phyloP scores from a whole-genome alignment of 2,888 invertebrate species.

The Trachelus iudaicus region DNA sequence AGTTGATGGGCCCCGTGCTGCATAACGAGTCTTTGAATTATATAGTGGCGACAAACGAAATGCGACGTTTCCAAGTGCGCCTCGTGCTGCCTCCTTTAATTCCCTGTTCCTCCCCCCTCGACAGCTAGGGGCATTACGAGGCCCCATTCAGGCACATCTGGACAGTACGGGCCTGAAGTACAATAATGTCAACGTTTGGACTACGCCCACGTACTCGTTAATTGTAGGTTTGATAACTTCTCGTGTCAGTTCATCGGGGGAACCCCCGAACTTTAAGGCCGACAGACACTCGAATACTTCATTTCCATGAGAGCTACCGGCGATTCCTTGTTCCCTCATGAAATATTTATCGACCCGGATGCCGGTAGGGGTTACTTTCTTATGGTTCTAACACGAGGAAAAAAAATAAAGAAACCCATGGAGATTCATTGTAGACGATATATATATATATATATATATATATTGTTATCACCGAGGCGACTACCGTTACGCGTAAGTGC shows the following conservation, averaged over 20 bases:
- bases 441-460: not conserved
- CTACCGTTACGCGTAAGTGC: not conserved
- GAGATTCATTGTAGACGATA: not conserved
- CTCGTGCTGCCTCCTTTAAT: not conserved
- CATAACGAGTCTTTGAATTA: conserved; percentile 29
- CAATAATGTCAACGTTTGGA: not conserved
- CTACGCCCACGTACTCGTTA: conserved; percentile 4
- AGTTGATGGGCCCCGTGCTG: conserved; percentile 11
- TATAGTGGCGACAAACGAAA: not conserved
- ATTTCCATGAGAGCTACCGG: not conserved
- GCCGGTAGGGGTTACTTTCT: not conserved
- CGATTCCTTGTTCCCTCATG: not conserved
- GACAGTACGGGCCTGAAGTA: not conserved
- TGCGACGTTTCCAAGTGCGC: not conserved
- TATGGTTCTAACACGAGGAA: too few species aligned
- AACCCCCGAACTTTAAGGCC: not conserved
- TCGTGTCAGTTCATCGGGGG: not conserved
- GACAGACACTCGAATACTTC: not conserved
- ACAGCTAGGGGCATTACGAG: not conserved
- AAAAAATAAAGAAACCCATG: not conserved
- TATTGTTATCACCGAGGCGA: not conserved
- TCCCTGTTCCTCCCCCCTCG: not conserved
- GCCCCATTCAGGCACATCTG: conserved; percentile 13
- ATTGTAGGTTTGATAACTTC: conserved; percentile 10
- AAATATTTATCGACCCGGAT: not conserved